phyloP scores from a whole-genome alignment of 1,140 invertebrate genomes.

The Drosophila kepulauana region DNA sequence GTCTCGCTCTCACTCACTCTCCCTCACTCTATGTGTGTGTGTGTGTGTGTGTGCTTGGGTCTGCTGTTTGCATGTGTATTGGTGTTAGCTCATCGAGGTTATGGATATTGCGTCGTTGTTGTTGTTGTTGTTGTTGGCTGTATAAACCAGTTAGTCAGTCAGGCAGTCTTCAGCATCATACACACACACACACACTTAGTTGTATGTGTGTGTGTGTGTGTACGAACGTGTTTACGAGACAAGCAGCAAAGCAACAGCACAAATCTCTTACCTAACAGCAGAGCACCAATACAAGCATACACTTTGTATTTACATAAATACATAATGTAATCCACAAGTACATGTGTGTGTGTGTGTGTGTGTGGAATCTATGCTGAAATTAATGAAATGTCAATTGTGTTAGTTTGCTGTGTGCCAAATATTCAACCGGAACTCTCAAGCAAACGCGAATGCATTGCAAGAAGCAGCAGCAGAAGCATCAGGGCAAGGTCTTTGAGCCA shows the following conservation, averaged over 20 bases:
- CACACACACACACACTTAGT: slow-evolving; percentile 28
- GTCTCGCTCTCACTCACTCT: slow-evolving; percentile 9
- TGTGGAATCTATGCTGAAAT: slow-evolving; percentile 35
- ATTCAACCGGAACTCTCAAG: slow-evolving; percentile 34
- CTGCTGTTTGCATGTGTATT: slow-evolving; percentile 50
- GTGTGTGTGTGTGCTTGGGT: slow-evolving; percentile 22
- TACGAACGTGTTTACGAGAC: slow-evolving; percentile 74
- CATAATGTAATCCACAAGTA: slow-evolving; percentile 21
- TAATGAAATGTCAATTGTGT: slow-evolving; percentile 27
- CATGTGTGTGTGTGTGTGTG: slow-evolving; percentile 1
- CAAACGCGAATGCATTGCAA: slow-evolving; percentile 13
- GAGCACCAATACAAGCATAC: neutral
- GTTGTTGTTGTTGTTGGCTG: slow-evolving; percentile 47
- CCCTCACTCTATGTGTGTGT: slow-evolving; percentile 16
- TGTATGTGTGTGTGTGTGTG: slow-evolving; percentile 51
- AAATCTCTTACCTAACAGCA: slow-evolving; percentile 78
- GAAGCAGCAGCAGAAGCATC: slow-evolving; percentile 19
- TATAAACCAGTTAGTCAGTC: slow-evolving; percentile 79
- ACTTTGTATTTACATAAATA: slow-evolving; percentile 6
- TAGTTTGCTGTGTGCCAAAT: slow-evolving; percentile 2
- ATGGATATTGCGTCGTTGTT: slow-evolving; percentile 78
- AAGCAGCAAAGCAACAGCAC: slow-evolving; percentile 35
- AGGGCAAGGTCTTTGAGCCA: slow-evolving; percentile 35
- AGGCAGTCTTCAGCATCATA: slow-evolving; percentile 74
- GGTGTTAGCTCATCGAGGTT: slow-evolving; percentile 82